Base-by-base conservation (phyloP, 2,797 vertebrate species). In the Gobionotothen gibberifrons region DNA sequence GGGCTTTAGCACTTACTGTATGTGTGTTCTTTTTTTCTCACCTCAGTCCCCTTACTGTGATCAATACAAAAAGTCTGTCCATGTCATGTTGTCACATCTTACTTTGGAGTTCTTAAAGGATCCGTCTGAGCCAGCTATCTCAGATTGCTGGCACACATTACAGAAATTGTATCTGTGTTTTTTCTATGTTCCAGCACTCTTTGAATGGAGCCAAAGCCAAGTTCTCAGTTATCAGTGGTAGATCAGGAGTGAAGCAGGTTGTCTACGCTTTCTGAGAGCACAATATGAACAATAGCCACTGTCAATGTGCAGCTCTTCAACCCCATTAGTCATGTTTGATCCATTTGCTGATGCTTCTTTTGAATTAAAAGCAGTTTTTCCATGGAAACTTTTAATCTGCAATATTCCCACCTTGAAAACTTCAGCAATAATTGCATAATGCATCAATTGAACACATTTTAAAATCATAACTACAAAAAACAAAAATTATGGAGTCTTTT, bases 11-110 rank as follows among this genome's bases (percentile, higher is more conserved):
- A 32, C 39, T 43, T 39, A 5, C 26, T 26, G 26, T 26, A 56
- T 36, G 56, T 68, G 42, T 70, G 58, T 70, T 76, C 46, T 39
- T 57, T 75, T 44, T 58, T 73, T 40, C 47, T 66, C 76, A 61
- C 76, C 78, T 39, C 40, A 19, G 16, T 63, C 48, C 21, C 60
- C 11, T 71, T 51, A 2, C 55, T 55, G 72, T 52, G 68, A 82
- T 93, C 86, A 70, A 89, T 87, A 86, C 53, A 29, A 78, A 84
- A 76, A 70, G 29, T 44, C 26, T 47, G 58, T 77, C 79, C 62
- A 44, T 79, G 64, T 79, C 68, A 21, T 72, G 60, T 74, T 84
- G 72, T 79, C 78, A 59, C 72, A 56, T 88, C 62, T 72, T 72
- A 21, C 64, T 74, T 78, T 77, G 43, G 70, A 77, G 21, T 69